Evolutionary conservation across 2,888 invertebrate species (phyloP).

Genomic region (Unio delphinus): DNA sequence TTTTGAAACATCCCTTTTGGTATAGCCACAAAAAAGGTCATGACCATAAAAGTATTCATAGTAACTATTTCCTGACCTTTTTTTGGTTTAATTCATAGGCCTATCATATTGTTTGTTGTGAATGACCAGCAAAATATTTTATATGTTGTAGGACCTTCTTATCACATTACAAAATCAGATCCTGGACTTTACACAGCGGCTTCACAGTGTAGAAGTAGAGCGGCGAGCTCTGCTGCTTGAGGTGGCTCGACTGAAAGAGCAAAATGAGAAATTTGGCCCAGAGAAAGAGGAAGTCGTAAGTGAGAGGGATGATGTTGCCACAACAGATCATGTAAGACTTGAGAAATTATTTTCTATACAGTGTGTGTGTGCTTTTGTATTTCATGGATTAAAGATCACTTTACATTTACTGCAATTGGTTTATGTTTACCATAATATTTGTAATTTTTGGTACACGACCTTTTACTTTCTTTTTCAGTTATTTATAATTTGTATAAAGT

Average conservation of each 20-base stretch:
- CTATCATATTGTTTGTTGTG: not conserved
- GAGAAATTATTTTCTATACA: no score
- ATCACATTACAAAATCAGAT: constrained; percentile 64
- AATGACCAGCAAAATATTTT: not conserved
- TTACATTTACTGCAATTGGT: no score
- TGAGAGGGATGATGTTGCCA: constrained; percentile 37
- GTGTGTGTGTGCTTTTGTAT: no score
- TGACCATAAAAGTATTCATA: no score
- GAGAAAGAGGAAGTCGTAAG: constrained; percentile 27
- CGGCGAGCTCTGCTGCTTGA: constrained; percentile 54
- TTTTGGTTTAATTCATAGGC: not conserved
- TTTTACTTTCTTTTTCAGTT: no score
- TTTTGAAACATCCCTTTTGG: no score
- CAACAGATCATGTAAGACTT: constrained; percentile 35
- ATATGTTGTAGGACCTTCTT: constrained; percentile 51
- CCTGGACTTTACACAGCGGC: constrained; percentile 62
- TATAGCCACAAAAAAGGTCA: no score
- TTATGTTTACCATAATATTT: no score
- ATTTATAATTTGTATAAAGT: no score
- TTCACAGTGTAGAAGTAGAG: constrained; percentile 65
- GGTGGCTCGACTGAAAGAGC: constrained; percentile 48
- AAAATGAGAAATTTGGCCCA: constrained; percentile 37
- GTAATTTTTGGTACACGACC: no score
- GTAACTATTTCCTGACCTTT: constrained; percentile 7
- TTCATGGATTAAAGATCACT: no score